Evolutionary conservation across 2,113 vertebrate genomes (phyloP), one percentile per base, ranked within the genome.

Genomic region (Hepsetus odoe): DNA sequence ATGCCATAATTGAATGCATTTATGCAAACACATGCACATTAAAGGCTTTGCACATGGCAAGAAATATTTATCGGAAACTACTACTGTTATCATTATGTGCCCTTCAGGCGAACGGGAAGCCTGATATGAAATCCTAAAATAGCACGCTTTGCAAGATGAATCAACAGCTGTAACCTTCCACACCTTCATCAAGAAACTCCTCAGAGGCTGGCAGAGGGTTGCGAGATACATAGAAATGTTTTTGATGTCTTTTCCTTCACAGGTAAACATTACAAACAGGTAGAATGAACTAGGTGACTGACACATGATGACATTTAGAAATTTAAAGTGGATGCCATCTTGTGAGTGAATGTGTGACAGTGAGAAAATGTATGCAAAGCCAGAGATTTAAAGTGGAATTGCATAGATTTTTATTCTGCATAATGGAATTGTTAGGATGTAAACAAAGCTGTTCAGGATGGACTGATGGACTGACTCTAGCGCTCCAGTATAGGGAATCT

Each of bases 151-250:
- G 61, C 44, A 66, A 73, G 77, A 16, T 32, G 49, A 80, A 56
- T 26, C 77, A 80, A 66, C 77, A 80, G 49, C 77, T 74, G 70
- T 72, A 80, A 80, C 59, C 46, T 58, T 74, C 53, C 38, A 4
- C 44, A 56, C 77, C 38, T 55, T 58, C 26, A 28, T 66, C 77
- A 58, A 10, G 32, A 42, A 67, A 24, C 24, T 35, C 77, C 70
- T 56, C 28, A 9, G 70, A 73, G 46, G 42, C 42, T 44, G 40
- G 65, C 35, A 73, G 44, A 74, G 30, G 55, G 33, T 65, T 24
- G 72, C 53, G 38, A 46, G 35, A 59, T 73, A 42, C 61, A 67
- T 56, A 44, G 72, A 49, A n/a, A 26, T 58, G 24, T 28, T 65
- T 16, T 46, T 49, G 9, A 20, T 32, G 62, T 42, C 28, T 53